Base-by-base conservation (phyloP, 2,113 vertebrate species). In the Pantherophis guttatus region DNA sequence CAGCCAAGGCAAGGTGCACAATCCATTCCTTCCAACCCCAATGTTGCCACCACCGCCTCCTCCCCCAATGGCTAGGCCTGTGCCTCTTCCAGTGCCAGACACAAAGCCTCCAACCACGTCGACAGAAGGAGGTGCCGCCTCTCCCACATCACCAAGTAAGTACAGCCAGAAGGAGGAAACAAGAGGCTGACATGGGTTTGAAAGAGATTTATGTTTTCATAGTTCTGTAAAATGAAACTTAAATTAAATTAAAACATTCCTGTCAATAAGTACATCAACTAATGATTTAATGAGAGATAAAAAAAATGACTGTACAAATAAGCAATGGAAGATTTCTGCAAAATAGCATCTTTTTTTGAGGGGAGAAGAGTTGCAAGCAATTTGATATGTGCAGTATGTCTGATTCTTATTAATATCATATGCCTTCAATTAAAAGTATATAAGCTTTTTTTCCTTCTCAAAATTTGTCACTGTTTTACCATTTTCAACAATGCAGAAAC, bases 1-100 rank as follows among this genome's bases (percentile, higher is more conserved):
- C 98, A 99, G 99, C 98, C 99, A 99, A 98, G 98, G 98, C 97
- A 99, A 99, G 98, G 99, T 99, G 97, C 99, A 99, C 98, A 99
- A 99, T 98, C 99, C 99, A 96, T 99, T 99, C 98, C 98, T 99
- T 97, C 98, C 99, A 95, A 99, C 99, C 95, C 99, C 99, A 95
- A 99, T 99, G 99, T 98, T 99, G 98, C 99, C 99, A 90, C 99
- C 99, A 0, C 99, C 99, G 2, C 99, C 99, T 4, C 99, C 99
- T 50, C 99, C 99, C 94, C 99, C 99, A 29, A 99, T 99, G 99
- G 99, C 99, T 92, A 98, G 99, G 96, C 99, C 99, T 94, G 99
- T 99, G 97, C 99, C 99, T 95, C 98, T 99, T 98, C 99, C 99
- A 90, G 98, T 99, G 98, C 97, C 98, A 97, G 99, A 99, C 98